These are phyloP conservation scores for Pangasius sanitwongsei DNA, from an alignment of 2,797 vertebrate genomes.

Conservation along the genomic window DNA sequence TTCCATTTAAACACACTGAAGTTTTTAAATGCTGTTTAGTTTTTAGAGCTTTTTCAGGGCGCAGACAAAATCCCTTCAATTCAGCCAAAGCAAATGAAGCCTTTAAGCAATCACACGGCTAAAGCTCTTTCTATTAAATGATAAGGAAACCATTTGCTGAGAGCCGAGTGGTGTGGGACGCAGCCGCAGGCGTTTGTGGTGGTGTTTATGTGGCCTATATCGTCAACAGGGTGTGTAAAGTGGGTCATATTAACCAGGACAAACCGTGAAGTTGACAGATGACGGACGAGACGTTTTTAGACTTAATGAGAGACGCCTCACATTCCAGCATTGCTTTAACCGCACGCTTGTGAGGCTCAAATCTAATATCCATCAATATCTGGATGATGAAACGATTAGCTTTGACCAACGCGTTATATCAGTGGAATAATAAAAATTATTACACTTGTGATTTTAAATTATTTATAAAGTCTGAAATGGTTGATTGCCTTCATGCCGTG, in stretches of 20 bases:
- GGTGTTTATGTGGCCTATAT: background rate
- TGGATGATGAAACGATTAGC: background rate
- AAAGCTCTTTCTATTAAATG: constrained; percentile 60
- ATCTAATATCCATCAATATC: background rate
- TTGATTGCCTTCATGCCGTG: background rate
- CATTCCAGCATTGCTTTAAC: background rate
- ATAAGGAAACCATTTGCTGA: constrained; percentile 54
- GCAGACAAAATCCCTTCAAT: constrained; percentile 14
- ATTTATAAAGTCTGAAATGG: background rate
- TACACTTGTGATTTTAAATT: background rate
- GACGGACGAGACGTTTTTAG: background rate
- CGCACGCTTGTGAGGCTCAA: background rate
- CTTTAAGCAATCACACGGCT: constrained; percentile 34
- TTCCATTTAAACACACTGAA: background rate
- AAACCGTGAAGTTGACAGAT: background rate
- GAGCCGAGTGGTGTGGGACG: background rate
- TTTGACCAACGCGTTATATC: background rate
- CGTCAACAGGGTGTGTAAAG: background rate
- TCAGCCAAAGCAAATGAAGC: constrained; percentile 32
- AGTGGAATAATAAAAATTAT: background rate
- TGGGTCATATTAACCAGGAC: background rate
- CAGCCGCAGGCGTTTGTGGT: background rate
- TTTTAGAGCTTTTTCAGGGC: background rate
- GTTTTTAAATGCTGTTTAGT: constrained; percentile 8
- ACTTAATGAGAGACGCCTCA: background rate